Conservation (phyloP, 2,797 vertebrate species). For the Ceyx erithaca region DNA sequence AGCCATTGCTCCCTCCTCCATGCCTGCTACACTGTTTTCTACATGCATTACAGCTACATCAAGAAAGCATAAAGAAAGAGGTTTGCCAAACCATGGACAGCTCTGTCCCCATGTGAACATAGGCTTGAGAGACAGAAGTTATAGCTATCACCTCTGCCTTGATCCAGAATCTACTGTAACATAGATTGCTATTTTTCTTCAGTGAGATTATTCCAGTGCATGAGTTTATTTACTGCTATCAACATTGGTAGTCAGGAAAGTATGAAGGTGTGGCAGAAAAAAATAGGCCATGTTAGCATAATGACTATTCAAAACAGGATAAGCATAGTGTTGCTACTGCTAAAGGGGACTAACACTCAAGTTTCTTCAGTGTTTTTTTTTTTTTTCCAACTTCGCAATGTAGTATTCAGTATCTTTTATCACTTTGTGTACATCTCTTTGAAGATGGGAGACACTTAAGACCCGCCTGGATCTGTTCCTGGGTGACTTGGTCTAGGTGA, state of each 20-base stretch:
- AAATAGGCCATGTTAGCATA: background rate
- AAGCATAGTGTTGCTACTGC: background rate
- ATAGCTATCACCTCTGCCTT: rapidly evolving
- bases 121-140: background rate
- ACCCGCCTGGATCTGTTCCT: no score
- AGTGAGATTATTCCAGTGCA: background rate
- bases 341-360: background rate
- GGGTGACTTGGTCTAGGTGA: no score
- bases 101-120: rapidly evolving
- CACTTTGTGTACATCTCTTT: background rate
- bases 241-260: background rate
- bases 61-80: background rate
- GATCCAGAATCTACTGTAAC: background rate
- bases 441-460: background rate
- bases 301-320: background rate
- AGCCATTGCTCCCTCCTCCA: background rate
- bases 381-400: background rate
- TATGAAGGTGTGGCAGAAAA: background rate
- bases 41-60: background rate
- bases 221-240: background rate
- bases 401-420: background rate
- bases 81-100: background rate
- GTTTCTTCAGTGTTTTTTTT: background rate
- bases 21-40: background rate
- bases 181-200: background rate